Evolutionary conservation across 92 coral and sea anemone species (phyloP).

Genomic region (Ricordea florida): DNA sequence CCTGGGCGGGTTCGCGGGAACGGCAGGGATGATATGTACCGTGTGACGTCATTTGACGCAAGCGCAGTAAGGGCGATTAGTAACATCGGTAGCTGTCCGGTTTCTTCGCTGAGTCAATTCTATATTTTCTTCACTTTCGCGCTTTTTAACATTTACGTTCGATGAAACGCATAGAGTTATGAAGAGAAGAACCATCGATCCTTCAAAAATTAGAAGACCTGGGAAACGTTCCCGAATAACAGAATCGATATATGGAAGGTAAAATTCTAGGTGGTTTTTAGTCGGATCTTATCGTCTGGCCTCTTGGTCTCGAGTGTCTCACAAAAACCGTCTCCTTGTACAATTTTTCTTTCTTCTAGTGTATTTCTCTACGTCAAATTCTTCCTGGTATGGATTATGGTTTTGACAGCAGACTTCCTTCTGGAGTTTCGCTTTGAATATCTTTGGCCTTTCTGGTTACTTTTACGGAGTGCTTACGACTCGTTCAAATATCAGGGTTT

Average conservation of each 20-base stretch:
- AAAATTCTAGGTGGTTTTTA: slow-evolving; percentile 28
- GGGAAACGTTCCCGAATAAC: slow-evolving; percentile 98
- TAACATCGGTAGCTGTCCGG: slow-evolving; percentile 34
- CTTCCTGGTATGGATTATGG: slow-evolving; percentile 98
- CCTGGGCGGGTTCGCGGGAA: slow-evolving; percentile 38
- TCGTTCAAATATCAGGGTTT: slow-evolving; percentile 99
- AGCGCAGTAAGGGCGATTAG: slow-evolving; percentile 23
- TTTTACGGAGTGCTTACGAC: slow-evolving; percentile 98
- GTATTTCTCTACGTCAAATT: slow-evolving; percentile 95
- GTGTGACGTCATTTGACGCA: slow-evolving; percentile 47
- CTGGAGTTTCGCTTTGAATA: slow-evolving; percentile 99
- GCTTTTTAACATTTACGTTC: slow-evolving; percentile 7
- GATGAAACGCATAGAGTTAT: slow-evolving; percentile 42
- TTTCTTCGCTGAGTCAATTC: slow-evolving; percentile 14
- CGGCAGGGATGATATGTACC: not conserved
- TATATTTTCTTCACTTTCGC: slow-evolving; percentile 22
- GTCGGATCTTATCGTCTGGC: slow-evolving; percentile 21
- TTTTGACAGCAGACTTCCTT: slow-evolving; percentile 96
- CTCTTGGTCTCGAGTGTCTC: not conserved
- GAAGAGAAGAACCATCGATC: slow-evolving; percentile 97
- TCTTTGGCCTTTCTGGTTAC: slow-evolving; percentile 99
- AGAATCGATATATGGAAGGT: slow-evolving; percentile 99
- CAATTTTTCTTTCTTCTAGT: slow-evolving; percentile 55
- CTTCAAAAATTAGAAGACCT: slow-evolving; percentile 97
- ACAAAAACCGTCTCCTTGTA: not conserved